Evolutionary conservation across 1,140 invertebrate genomes (phyloP).

Genomic region (Drosophila orosa): DNA sequence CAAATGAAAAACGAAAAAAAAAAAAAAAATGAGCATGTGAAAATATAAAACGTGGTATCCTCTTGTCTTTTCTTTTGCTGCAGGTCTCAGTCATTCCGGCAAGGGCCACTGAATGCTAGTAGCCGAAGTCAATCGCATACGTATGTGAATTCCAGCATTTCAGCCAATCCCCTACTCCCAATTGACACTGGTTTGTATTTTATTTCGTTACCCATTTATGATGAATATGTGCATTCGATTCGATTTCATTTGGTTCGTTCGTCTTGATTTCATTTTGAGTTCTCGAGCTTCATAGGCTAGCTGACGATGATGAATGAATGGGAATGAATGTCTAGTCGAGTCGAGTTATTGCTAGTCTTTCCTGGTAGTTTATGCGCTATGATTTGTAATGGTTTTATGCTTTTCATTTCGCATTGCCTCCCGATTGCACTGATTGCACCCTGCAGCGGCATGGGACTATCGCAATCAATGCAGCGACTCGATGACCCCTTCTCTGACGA

Average conservation of each 20-base stretch:
- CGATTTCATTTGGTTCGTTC: constrained; percentile 54
- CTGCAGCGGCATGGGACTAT: constrained; percentile 83
- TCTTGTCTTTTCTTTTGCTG: constrained; percentile 89
- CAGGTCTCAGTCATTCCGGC: constrained; percentile 94
- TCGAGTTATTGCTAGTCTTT: constrained; percentile 52
- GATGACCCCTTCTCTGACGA: constrained; percentile 85
- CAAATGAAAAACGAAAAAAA: constrained; percentile 28
- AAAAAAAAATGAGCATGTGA: constrained; percentile 75
- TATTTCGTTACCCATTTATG: constrained; percentile 61
- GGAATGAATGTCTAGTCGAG: constrained; percentile 61
- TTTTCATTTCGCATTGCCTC: constrained; percentile 36
- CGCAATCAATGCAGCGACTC: constrained; percentile 84
- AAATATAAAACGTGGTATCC: constrained; percentile 85
- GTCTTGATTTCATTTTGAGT: constrained; percentile 43
- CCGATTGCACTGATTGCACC: constrained; percentile 48
- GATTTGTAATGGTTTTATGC: constrained; percentile 30
- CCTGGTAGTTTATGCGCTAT: constrained; percentile 18
- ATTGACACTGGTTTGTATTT: constrained; percentile 88
- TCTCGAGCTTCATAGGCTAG: constrained; percentile 46
- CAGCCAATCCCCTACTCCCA: constrained; percentile 93
- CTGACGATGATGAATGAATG: constrained; percentile 35
- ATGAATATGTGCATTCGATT: constrained; percentile 53
- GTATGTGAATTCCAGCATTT: constrained; percentile 90
- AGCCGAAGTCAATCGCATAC: constrained; percentile 85
- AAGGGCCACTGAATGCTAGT: constrained; percentile 87